A percentile compares a stretch with the other conserved stretches of the same genome.
phyloP scores from a whole-genome alignment of 2,113 vertebrate species.

The Ophiodon elongatus region DNA sequence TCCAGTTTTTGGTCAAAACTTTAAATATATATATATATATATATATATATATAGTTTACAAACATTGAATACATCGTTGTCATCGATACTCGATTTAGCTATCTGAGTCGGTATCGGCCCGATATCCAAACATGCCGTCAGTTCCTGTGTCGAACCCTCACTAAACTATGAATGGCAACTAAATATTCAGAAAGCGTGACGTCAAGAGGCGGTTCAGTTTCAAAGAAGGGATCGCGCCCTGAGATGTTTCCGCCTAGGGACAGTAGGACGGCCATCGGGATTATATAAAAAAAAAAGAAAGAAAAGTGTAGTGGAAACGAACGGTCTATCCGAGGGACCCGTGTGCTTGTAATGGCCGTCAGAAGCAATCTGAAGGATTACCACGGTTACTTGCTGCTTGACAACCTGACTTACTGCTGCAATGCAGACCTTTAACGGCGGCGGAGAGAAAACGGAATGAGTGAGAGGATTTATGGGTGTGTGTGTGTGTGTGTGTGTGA shows the following conservation, averaged over 20 bases:
- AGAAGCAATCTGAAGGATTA: slow-evolving; percentile 38
- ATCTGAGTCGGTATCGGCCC: background rate
- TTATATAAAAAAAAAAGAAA: background rate
- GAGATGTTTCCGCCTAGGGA: background rate
- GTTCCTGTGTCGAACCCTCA: background rate
- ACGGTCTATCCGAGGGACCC: slow-evolving; percentile 32
- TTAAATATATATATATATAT: no score
- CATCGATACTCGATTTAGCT: background rate
- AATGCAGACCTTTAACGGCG: slow-evolving; percentile 37
- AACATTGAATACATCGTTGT: no score
- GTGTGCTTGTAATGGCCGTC: slow-evolving; percentile 18
- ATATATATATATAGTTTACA: no score
- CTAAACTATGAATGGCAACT: background rate
- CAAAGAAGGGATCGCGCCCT: background rate
- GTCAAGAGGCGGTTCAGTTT: slow-evolving; percentile 1
- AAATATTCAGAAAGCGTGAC: background rate
- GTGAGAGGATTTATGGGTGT: slow-evolving; percentile 48
- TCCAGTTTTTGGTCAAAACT: no score
- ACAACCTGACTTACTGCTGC: slow-evolving; percentile 55
- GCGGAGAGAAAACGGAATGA: slow-evolving; percentile 29
- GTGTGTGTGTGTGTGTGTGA: background rate
- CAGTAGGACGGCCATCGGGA: background rate
- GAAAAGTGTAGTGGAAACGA: background rate
- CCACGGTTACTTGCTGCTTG: slow-evolving; percentile 13
- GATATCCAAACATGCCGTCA: background rate